A percentile compares a stretch with the other conserved stretches of the same genome.
These are phyloP conservation scores for Ctenosaura bakeri DNA, from an alignment of 2,797 vertebrate genomes.

Conservation along the genomic window DNA sequence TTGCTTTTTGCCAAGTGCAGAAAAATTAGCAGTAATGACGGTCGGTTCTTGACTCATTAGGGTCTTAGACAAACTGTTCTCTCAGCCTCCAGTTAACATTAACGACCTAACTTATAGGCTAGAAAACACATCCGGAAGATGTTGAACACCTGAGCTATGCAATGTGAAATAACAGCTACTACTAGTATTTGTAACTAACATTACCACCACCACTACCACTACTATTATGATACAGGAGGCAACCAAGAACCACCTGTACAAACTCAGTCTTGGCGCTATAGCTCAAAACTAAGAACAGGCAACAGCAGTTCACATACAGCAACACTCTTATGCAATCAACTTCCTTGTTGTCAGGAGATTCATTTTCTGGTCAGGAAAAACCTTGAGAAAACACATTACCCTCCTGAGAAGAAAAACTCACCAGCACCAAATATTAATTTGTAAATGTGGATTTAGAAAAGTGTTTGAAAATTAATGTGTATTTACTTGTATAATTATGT, in stretches of 20 bases:
- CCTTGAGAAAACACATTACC: slow-evolving; percentile 29
- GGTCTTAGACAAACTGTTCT: neutral
- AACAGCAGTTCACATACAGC: slow-evolving; percentile 36
- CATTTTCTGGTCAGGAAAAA: slow-evolving; percentile 37
- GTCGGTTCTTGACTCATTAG: neutral
- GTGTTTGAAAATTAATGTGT: slow-evolving; percentile 65
- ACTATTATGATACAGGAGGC: neutral
- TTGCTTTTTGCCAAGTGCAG: neutral
- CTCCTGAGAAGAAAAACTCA: slow-evolving; percentile 56
- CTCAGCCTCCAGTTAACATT: neutral
- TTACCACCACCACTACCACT: neutral
- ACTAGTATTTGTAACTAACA: neutral
- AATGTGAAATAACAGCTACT: neutral
- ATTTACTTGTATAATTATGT: slow-evolving; percentile 71
- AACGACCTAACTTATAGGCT: neutral
- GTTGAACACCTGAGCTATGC: neutral
- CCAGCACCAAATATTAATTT: slow-evolving; percentile 71
- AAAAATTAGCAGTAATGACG: neutral
- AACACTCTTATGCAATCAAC: slow-evolving; percentile 32
- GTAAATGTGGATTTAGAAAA: slow-evolving; percentile 69
- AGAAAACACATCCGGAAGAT: neutral
- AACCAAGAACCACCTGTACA: neutral
- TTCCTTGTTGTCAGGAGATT: slow-evolving; percentile 46
- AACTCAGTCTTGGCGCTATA: neutral
- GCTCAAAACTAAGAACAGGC: neutral